These are phyloP conservation scores for Austrolebias charrua DNA, from an alignment of 2,797 vertebrate species.

Conservation along the genomic window DNA sequence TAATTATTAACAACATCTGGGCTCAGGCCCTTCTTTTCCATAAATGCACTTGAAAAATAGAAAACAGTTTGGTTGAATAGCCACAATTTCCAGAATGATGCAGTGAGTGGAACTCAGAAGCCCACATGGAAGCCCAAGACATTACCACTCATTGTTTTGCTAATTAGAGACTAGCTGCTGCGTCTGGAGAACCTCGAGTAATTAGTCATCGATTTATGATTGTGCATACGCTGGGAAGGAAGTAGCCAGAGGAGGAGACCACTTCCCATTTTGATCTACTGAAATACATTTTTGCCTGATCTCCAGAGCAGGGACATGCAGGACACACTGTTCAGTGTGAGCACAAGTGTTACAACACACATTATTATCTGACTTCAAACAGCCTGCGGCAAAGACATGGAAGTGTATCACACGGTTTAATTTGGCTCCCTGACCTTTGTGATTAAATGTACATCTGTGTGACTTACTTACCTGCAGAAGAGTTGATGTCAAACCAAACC, in stretches of 20 bases:
- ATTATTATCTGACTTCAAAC: constrained; percentile 25
- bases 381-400: constrained; percentile 42
- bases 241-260: constrained; percentile 35
- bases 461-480: constrained; percentile 33
- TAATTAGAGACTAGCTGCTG: constrained; percentile 77
- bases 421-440: constrained; percentile 46
- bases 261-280: constrained; percentile 14
- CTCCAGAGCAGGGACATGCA: constrained; percentile 17
- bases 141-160: constrained; percentile 73
- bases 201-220: constrained; percentile 79
- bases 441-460: constrained; percentile 45
- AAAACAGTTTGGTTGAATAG: constrained; percentile 52
- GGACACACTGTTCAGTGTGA: constrained; percentile 14
- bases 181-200: constrained; percentile 76
- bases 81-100: constrained; percentile 53
- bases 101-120: constrained; percentile 56
- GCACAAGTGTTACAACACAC: constrained; percentile 26
- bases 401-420: constrained; percentile 35
- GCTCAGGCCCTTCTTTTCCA: constrained; percentile 43
- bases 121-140: constrained; percentile 67
- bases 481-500: constrained; percentile 17
- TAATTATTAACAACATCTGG: constrained; percentile 53
- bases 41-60: constrained; percentile 43
- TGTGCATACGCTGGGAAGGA: constrained; percentile 64
- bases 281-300: constrained; percentile 17